A percentile compares a stretch with the other conserved stretches of the same genome.
Conservation (phyloP, 1,140 invertebrate genomes). For the Diachasma alloeum region DNA sequence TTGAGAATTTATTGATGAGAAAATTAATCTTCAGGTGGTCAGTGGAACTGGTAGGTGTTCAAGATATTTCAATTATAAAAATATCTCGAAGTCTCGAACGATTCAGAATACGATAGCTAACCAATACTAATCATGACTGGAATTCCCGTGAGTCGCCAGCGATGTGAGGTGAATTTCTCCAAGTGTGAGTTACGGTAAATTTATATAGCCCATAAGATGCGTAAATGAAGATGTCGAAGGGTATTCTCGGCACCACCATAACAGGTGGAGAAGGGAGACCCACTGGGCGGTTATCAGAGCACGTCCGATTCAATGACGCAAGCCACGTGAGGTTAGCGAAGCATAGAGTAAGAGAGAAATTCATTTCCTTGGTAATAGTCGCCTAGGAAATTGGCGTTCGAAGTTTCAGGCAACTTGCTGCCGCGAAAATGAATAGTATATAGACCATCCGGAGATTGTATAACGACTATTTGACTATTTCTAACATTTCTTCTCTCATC, state of each 20-base stretch:
- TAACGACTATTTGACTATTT: neutral
- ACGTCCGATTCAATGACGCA: constrained; percentile 24
- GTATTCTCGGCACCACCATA: neutral
- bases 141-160: neutral
- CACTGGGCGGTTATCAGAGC: constrained; percentile 10
- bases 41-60: too few species aligned
- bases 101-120: neutral
- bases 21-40: too few species aligned
- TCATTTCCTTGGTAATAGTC: constrained; percentile 13
- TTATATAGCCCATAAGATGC: neutral
- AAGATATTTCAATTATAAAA: too few species aligned
- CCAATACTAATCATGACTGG: neutral
- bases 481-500: neutral
- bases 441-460: neutral
- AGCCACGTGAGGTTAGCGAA: neutral
- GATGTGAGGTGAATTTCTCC: neutral
- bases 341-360: neutral
- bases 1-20: too few species aligned
- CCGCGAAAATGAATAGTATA: neutral
- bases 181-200: neutral
- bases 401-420: neutral
- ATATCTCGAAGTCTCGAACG: too few species aligned
- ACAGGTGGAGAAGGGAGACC: neutral
- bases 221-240: neutral
- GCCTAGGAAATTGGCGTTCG: neutral